Evolutionary conservation across 1,140 invertebrate genomes (phyloP), one percentile per base, ranked within the genome.

Genomic region (Neomicropteryx cornuta): DNA sequence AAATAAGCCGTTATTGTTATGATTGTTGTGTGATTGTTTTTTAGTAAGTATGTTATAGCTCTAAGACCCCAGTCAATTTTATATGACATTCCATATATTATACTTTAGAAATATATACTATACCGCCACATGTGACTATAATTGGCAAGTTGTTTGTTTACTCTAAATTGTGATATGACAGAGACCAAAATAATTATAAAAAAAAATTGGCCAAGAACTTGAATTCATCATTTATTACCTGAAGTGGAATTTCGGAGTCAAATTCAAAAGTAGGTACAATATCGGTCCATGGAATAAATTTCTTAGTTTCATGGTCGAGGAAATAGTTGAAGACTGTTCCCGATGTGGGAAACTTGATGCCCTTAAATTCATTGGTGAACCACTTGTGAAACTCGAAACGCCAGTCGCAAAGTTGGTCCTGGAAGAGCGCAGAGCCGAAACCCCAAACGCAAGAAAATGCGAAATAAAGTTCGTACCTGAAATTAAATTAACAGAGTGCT

Each of bases 301-400:
- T 83, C 52, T 91, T 83, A 0, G 79, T 82, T 44, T 90, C 81
- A 5, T 71, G 63, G 54, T 96, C 90, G 38, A 96, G 85, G 51
- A 77, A 95, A 62, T 85, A 94, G 59, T 84, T 85, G 58, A 97
- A 97, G 0, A 97, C 79, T n/a, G 78, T 87, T 11, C 76, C 81
- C 19, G 71, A 63, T 1, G 69, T 48, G 1, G 93, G 92, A 63
- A 96, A 89, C 62, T 91, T 92, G 14, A 97, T 72, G 13, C 83
- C 76, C 68, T 93, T 87, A 57, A 93, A 90, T 67, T 95, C 92
- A 51, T 79, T 85, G 11, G 55, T 60, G 46, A 68, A 68, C 89
- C 89, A 94, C 59, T 89, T 92, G 37, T 83, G 90, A 55, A 97
- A 97, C 53, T 97, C 92, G 32, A 83, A 81, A 33, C 90, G 75